phyloP scores from a whole-genome alignment of 2,113 vertebrate genomes.

The Camelus dromedarius region DNA sequence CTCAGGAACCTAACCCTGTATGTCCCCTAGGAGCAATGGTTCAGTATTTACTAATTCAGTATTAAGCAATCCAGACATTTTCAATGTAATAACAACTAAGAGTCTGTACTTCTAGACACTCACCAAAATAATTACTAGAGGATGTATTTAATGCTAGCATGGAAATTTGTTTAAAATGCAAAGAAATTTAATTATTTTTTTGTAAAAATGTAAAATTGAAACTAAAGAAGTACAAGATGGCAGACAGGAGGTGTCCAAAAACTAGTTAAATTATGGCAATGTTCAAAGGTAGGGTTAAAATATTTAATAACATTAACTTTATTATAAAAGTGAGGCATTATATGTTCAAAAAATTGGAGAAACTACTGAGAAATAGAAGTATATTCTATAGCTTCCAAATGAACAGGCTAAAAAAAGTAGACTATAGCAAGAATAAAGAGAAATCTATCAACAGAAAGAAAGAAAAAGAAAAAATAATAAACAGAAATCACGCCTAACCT shows the following conservation, averaged over 20 bases:
- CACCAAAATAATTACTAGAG: conserved; percentile 4
- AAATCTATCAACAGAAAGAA: conserved; percentile 8
- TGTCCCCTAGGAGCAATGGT: neutral
- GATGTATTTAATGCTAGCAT: neutral
- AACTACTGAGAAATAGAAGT: neutral
- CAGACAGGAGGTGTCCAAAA: neutral
- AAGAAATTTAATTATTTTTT: conserved; percentile 13
- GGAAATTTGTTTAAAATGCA: conserved; percentile 12
- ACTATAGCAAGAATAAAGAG: neutral
- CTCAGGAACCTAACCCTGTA: neutral
- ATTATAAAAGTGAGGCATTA: conserved; percentile 23
- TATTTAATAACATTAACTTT: conserved; percentile 1
- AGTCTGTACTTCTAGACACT: neutral
- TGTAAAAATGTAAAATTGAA: conserved; percentile 38
- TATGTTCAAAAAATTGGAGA: neutral
- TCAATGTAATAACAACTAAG: neutral
- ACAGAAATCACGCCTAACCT: neutral
- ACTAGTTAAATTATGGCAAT: conserved; percentile 7
- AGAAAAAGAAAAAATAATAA: neutral
- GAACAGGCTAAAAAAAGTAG: neutral
- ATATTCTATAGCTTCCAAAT: neutral
- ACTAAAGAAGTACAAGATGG: neutral
- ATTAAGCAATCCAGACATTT: neutral
- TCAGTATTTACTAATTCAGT: neutral
- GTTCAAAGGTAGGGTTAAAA: neutral